phyloP scores from a whole-genome alignment of 92 coral and sea anemone species.

The Siderastrea radians region DNA sequence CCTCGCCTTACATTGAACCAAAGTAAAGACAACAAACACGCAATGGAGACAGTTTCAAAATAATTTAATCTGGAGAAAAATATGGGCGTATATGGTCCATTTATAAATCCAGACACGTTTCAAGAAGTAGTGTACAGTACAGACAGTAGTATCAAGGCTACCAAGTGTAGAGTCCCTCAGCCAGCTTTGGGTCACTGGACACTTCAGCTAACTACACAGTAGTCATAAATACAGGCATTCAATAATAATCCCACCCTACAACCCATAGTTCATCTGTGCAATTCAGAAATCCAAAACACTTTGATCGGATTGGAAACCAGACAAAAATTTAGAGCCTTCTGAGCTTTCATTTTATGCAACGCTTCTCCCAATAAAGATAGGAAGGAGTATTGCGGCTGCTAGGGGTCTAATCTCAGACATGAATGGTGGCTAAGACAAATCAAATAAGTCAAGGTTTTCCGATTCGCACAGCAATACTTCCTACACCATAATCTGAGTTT shows the following conservation, averaged over 20 bases:
- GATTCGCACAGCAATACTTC: not conserved
- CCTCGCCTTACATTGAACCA: not conserved
- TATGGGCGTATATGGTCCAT: constrained; percentile 65
- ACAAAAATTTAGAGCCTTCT: too few relatives aligned
- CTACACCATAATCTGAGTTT: constrained; percentile 24
- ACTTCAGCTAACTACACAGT: constrained; percentile 61
- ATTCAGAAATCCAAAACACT: not conserved
- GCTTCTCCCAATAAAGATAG: too few relatives aligned
- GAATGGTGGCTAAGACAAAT: not conserved
- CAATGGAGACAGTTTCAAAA: constrained; percentile 36
- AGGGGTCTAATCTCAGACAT: not conserved
- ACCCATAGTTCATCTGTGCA: constrained; percentile 2
- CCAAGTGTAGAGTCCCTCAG: constrained; percentile 58
- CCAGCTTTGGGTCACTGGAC: constrained; percentile 56
- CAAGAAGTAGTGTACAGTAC: constrained; percentile 48
- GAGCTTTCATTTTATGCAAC: too few relatives aligned
- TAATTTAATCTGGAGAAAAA: constrained; percentile 83
- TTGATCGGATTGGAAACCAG: too few relatives aligned
- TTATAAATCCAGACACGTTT: constrained; percentile 42
- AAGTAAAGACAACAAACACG: not conserved
- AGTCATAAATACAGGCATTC: constrained; percentile 48
- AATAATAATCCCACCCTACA: constrained; percentile 35
- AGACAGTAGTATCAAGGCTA: constrained; percentile 36
- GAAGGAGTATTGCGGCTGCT: too few relatives aligned
- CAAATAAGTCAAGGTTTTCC: not conserved